Conservation (phyloP, 2,113 vertebrate genomes). For the Sinocyclocheilus anophthalmus region DNA sequence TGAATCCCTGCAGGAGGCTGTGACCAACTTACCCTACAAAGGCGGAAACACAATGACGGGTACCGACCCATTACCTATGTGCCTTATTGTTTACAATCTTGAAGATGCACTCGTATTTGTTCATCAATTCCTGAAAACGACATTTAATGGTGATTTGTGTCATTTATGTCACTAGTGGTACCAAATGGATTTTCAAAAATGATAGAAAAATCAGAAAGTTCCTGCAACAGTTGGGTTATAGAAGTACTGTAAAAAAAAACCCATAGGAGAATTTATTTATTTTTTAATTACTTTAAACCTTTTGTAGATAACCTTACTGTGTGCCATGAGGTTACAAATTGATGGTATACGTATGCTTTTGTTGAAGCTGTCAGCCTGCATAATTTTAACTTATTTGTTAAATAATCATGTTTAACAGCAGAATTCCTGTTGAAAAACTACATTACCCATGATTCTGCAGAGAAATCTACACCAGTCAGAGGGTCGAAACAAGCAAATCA, state of each 20-base stretch:
- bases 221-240: too few relatives aligned
- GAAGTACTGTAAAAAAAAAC: too few relatives aligned
- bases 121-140: background rate
- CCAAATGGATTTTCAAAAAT: background rate
- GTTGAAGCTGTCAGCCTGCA: too few relatives aligned
- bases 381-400: too few relatives aligned
- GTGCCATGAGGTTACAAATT: background rate
- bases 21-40: conserved; percentile 89
- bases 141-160: background rate
- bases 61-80: conserved; percentile 52
- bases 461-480: background rate
- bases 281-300: background rate
- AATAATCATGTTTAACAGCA: too few relatives aligned
- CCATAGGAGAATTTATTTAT: too few relatives aligned
- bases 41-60: conserved; percentile 97
- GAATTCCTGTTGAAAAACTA: background rate
- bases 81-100: background rate
- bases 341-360: too few relatives aligned
- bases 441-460: background rate
- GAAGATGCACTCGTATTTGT: background rate
- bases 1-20: conserved; percentile 80
- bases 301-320: background rate
- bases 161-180: background rate
- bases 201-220: background rate
- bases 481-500: background rate